Evolutionary conservation across 2,113 vertebrate genomes (phyloP), one percentile per base, ranked within the genome.

Genomic region (Paraplagusia blochii): DNA sequence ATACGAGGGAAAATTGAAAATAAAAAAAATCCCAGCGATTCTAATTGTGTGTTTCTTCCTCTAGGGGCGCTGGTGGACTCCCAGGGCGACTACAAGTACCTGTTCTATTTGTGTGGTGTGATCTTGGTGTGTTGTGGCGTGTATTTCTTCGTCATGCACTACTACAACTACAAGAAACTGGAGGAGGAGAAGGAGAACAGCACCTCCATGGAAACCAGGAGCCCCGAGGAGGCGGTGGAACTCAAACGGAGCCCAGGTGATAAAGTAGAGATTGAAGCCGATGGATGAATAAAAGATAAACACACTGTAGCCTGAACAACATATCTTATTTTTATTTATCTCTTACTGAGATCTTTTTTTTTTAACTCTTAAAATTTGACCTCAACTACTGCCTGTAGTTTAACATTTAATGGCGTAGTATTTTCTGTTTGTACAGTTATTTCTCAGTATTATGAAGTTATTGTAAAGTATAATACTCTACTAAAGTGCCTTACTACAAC

Each of bases 131-230:
- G 85, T 45, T 85, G 90, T 15, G 90, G 92, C 46, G 73, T 88
- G 52, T 95, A 91, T 72, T 88, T 94, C 59, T 92, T 91, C 70
- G 69, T 94, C 72, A 93, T 94, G 90, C 91, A 94, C 82, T 88
- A 87, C 61, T 93, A 87, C 78, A 94, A 93, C 85, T 93, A 95
- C 58, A 87, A 76, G 58, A 83, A 79, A 64, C 85, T 93, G 67
- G 88, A 90, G 7, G 89, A 92, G 65, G 91, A 93, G 66, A 35
- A 38, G 57, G 65, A 64, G 72, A 62, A 72, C 55, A 68, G 8
- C 1, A 13, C 11, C 3, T 62, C 46, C 53, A 72, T 55, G 59
- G 60, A 72, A 48, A 61, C 83, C 69, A 88, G 62, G 75, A 87
- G 65, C 76, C 72, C 49, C 71, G 74, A 72, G 12, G 73, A 74